phyloP scores from a whole-genome alignment of 2,888 invertebrate species.

The Nephrotoma flavescens region DNA sequence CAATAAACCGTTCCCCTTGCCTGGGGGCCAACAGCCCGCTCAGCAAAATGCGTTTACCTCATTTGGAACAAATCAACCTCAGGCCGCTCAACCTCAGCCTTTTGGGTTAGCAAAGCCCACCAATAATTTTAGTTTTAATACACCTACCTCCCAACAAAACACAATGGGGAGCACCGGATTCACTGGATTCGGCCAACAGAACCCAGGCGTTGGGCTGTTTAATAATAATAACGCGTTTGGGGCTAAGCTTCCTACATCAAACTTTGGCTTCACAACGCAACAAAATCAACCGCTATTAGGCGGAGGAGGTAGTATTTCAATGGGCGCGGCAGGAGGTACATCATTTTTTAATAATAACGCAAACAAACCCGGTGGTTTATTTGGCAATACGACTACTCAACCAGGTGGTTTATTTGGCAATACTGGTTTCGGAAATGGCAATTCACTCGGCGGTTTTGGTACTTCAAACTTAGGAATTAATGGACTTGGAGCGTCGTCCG shows the following conservation, averaged over 20 bases:
- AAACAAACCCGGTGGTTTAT: conserved; percentile 36
- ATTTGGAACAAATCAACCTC: conserved; percentile 23
- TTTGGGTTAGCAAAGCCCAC: conserved; percentile 29
- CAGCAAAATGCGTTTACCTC: conserved; percentile 18
- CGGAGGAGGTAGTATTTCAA: conserved; percentile 12
- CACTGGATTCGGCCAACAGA: conserved; percentile 26
- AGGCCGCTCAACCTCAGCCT: conserved; percentile 30
- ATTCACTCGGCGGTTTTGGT: conserved; percentile 16
- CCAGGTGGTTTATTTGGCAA: conserved; percentile 33
- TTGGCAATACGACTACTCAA: conserved; percentile 33
- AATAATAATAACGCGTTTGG: conserved; percentile 24
- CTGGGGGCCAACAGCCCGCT: conserved; percentile 13
- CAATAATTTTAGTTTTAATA: conserved; percentile 7
- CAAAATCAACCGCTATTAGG: conserved; percentile 21
- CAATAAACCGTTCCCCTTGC: conserved; percentile 6
- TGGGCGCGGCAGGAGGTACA: conserved; percentile 7
- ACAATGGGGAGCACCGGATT: conserved; percentile 31
- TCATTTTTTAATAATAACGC: conserved; percentile 35
- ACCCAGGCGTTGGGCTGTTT: conserved; percentile 21
- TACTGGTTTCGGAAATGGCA: conserved; percentile 19
- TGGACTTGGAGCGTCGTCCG: neutral
- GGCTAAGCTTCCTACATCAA: conserved; percentile 33
- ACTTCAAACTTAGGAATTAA: neutral
- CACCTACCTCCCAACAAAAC: neutral
- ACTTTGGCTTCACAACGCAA: conserved; percentile 40